These are phyloP conservation scores for Characodon lateralis DNA, from an alignment of 2,797 vertebrate genomes.

Conservation along the genomic window DNA sequence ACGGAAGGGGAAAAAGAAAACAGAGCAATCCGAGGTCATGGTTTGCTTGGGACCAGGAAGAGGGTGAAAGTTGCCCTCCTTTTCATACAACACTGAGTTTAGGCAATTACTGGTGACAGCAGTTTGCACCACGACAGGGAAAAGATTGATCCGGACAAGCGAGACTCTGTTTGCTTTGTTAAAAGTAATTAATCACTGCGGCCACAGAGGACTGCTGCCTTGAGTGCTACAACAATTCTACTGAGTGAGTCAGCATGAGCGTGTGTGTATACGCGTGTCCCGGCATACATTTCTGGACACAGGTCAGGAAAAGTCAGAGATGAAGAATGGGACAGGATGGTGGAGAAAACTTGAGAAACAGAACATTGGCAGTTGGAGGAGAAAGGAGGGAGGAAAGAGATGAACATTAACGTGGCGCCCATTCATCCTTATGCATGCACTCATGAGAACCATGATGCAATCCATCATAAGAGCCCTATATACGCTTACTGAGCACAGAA, in stretches of 20 bases:
- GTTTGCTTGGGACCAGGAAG: constrained; percentile 53
- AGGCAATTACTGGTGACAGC: constrained; percentile 74
- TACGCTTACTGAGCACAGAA: constrained; percentile 58
- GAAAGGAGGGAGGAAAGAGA: constrained; percentile 21
- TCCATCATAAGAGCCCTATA: constrained; percentile 67
- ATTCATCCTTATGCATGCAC: constrained; percentile 67
- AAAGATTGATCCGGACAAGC: constrained; percentile 78
- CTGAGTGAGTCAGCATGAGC: constrained; percentile 35
- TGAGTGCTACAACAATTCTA: constrained; percentile 40
- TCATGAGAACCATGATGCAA: constrained; percentile 51
- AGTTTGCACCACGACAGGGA: constrained; percentile 46
- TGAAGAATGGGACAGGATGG: constrained; percentile 14
- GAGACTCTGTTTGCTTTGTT: constrained; percentile 78
- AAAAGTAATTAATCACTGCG: constrained; percentile 79
- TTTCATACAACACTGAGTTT: constrained; percentile 74
- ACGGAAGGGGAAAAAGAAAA: constrained; percentile 12
- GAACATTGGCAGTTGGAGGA: constrained; percentile 19
- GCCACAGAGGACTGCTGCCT: constrained; percentile 63
- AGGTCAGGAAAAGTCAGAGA: constrained; percentile 23
- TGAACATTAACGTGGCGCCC: constrained; percentile 47
- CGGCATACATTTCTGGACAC: constrained; percentile 32
- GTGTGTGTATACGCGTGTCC: constrained; percentile 24
- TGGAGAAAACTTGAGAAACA: constrained; percentile 14
- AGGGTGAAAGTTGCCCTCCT: constrained; percentile 54
- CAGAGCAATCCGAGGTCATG: constrained; percentile 60